Evolutionary conservation across 1,140 invertebrate genomes (phyloP).

Genomic region (Chrysomallon squamiferum): DNA sequence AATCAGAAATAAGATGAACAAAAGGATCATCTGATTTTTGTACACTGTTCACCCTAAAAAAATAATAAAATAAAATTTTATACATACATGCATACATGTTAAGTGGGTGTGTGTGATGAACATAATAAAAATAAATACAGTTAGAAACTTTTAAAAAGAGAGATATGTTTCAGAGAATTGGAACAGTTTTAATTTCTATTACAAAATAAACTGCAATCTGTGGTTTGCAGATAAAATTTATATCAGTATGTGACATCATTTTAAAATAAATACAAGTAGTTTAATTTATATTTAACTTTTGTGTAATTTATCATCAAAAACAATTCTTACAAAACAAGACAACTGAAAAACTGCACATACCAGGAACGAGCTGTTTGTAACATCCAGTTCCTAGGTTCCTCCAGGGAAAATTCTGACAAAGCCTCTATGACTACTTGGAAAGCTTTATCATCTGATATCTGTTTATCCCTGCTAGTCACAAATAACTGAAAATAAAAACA

Average conservation of each 20-base stretch:
- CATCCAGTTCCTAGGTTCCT: slow-evolving; percentile 2
- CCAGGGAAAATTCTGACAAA: not conserved
- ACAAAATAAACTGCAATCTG: not conserved
- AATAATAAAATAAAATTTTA: not conserved
- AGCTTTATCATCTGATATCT: not conserved
- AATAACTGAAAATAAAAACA: not conserved
- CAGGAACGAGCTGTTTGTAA: not conserved
- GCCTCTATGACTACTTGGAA: not conserved
- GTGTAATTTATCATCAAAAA: not conserved
- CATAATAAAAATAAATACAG: too few species aligned
- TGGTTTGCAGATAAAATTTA: not conserved
- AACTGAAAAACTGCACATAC: not conserved
- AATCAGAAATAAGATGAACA: not conserved
- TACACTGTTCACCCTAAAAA: not conserved
- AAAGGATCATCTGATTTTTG: not conserved
- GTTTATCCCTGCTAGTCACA: not conserved
- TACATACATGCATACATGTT: not conserved
- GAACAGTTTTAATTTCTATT: not conserved
- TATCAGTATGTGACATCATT: not conserved
- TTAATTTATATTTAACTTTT: not conserved
- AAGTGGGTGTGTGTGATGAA: too few species aligned
- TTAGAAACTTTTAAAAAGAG: too few species aligned
- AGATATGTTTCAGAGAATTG: not conserved
- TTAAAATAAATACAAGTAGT: not conserved
- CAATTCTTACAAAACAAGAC: not conserved